Conservation (phyloP, 2,888 invertebrate genomes). For the Melinaea menophilus region DNA sequence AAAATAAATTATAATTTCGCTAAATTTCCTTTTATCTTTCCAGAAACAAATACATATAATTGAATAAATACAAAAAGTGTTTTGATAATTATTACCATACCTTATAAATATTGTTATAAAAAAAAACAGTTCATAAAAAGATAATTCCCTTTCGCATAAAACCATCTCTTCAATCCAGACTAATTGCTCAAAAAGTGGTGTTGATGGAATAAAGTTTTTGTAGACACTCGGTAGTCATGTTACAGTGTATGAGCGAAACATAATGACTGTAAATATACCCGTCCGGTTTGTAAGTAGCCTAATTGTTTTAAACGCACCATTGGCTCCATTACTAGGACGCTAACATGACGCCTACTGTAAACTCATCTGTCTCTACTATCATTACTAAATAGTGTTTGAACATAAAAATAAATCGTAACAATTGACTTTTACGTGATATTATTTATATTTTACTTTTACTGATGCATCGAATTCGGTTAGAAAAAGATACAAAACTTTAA, state of each 20-base stretch:
- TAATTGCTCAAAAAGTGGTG: constrained; percentile 61
- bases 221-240: constrained; percentile 55
- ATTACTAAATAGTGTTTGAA: constrained; percentile 4
- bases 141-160: constrained; percentile 8
- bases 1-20: no score
- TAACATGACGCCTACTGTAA: constrained; percentile 20
- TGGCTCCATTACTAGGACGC: constrained; percentile 26
- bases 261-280: constrained; percentile 60
- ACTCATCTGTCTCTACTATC: constrained; percentile 5
- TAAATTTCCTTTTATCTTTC: no score
- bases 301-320: constrained; percentile 46
- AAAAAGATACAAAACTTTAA: neutral
- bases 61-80: neutral
- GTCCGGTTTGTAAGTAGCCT: constrained; percentile 35
- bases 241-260: constrained; percentile 56
- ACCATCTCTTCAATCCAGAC: constrained; percentile 45
- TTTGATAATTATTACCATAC: neutral
- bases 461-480: neutral
- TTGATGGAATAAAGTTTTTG: constrained; percentile 68
- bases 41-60: no score
- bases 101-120: neutral
- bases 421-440: neutral
- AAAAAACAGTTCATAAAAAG: neutral
- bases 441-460: neutral
- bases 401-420: constrained; percentile 1